These are phyloP conservation scores for Drosophila anomelani DNA, from an alignment of 2,888 invertebrate species.

Conservation along the genomic window DNA sequence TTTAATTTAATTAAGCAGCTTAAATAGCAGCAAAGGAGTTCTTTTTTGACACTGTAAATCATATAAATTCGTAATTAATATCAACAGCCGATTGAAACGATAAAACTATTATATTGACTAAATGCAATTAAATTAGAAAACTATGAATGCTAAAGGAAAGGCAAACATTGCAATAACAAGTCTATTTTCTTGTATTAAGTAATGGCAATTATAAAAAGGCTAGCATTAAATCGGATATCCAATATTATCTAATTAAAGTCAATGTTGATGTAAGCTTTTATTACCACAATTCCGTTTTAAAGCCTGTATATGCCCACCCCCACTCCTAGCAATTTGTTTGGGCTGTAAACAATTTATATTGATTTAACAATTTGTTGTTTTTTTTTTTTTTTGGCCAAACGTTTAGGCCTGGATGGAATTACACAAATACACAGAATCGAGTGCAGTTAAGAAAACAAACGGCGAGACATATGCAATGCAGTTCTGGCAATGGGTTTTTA, in stretches of 20 bases:
- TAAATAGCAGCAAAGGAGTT: no score
- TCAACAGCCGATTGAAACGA: no score
- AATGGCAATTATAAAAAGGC: background rate
- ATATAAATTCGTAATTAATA: no score
- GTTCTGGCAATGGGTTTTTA: slow-evolving; percentile 46
- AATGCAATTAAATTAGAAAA: background rate
- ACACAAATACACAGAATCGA: slow-evolving; percentile 55
- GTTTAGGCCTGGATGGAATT: slow-evolving; percentile 54
- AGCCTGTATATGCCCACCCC: background rate
- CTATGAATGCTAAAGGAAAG: background rate
- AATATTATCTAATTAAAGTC: background rate
- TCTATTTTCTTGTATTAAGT: background rate
- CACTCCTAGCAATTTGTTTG: slow-evolving; percentile 24
- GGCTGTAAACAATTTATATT: slow-evolving; percentile 54
- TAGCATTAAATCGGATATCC: background rate
- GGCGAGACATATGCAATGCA: slow-evolving; percentile 53
- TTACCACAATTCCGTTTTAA: background rate
- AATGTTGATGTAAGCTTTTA: background rate
- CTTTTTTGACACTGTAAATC: no score
- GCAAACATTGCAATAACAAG: background rate
- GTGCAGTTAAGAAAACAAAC: slow-evolving; percentile 37
- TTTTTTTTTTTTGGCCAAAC: slow-evolving; percentile 5
- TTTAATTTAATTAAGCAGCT: no score
- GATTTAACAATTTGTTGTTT: slow-evolving; percentile 51
- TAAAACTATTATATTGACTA: no score